Evolutionary conservation across 2,113 vertebrate genomes (phyloP).

Genomic region (Cichladusa arquata): DNA sequence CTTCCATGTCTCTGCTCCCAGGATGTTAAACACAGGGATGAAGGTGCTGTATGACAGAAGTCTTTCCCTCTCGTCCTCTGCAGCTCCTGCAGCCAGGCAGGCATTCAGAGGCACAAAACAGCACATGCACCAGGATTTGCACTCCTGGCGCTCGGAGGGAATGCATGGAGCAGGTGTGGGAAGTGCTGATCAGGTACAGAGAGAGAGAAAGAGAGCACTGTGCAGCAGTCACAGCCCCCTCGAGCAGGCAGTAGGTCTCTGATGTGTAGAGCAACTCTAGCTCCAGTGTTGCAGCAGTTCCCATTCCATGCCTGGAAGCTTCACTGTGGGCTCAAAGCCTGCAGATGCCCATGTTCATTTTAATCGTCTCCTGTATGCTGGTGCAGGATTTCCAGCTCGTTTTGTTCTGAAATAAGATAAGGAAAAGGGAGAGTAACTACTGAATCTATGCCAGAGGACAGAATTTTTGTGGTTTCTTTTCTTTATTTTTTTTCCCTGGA

Average conservation of each 20-base stretch:
- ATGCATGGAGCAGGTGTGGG: neutral
- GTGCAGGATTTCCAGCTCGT: neutral
- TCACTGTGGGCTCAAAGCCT: neutral
- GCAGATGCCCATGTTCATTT: neutral
- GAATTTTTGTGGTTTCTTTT: neutral
- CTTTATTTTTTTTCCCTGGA: neutral
- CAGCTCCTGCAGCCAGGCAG: neutral
- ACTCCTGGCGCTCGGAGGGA: accelerated
- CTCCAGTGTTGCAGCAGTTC: neutral
- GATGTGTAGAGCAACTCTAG: neutral
- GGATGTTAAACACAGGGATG: neutral
- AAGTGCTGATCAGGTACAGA: neutral
- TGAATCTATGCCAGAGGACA: neutral
- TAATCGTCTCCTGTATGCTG: neutral
- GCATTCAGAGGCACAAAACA: neutral
- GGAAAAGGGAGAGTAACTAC: neutral
- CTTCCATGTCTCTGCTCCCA: neutral
- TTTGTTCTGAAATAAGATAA: neutral
- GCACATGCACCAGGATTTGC: neutral
- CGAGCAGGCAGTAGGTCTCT: neutral
- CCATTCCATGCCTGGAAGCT: neutral
- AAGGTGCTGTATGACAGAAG: neutral
- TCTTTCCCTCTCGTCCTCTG: neutral
- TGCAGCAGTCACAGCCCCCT: neutral
- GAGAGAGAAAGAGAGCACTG: neutral